phyloP scores from a whole-genome alignment of 2,888 invertebrate genomes.

The Camptogramma bilineatum region DNA sequence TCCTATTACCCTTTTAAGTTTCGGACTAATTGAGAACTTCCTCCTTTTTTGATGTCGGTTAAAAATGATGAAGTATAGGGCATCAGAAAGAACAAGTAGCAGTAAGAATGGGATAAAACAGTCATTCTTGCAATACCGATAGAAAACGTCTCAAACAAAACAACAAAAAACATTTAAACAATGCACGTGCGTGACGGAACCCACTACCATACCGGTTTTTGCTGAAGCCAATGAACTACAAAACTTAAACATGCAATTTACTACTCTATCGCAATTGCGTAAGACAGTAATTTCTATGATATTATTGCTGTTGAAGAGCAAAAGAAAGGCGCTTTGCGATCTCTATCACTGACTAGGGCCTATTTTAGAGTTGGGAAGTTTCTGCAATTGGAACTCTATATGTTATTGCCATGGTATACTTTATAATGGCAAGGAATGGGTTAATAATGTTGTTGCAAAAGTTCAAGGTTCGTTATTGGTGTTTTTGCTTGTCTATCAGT shows the following conservation, averaged over 20 bases:
- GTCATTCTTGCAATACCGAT: conserved; percentile 30
- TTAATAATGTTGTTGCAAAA: conserved; percentile 51
- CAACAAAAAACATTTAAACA: conserved; percentile 40
- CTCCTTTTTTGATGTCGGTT: too few species aligned
- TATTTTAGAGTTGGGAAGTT: conserved; percentile 6
- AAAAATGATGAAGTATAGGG: too few species aligned
- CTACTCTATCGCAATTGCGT: conserved; percentile 10
- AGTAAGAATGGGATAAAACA: conserved; percentile 9
- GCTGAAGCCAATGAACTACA: conserved; percentile 55
- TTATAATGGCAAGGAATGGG: conserved; percentile 27
- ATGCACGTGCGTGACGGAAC: conserved; percentile 53
- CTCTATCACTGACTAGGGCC: conserved; percentile 23
- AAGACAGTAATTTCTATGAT: conserved; percentile 13
- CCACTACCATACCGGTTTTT: conserved; percentile 58
- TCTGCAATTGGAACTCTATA: conserved; percentile 11
- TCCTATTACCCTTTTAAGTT: too few species aligned
- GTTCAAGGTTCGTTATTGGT: conserved; percentile 63
- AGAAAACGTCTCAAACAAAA: conserved; percentile 40
- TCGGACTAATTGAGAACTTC: too few species aligned
- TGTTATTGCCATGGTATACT: conserved; percentile 18
- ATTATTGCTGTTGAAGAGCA: conserved; percentile 15
- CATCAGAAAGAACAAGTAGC: too few species aligned
- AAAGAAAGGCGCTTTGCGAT: conserved; percentile 21
- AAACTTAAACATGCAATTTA: conserved; percentile 25
- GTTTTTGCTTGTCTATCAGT: conserved; percentile 46